phyloP scores from a whole-genome alignment of 2,888 invertebrate species.

The Panzeria rudis region DNA sequence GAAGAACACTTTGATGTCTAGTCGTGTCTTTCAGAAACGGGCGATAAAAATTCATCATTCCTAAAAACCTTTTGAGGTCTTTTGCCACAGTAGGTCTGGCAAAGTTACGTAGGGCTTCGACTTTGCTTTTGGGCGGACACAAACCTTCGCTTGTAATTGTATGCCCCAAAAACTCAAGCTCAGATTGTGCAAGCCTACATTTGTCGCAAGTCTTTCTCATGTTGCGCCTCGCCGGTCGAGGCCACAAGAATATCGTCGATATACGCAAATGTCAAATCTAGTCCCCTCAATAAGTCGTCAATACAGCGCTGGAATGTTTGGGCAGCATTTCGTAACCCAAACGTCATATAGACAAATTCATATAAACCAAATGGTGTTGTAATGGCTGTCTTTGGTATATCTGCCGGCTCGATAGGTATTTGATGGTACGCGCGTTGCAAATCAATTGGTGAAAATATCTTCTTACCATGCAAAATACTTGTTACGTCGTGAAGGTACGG shows the following conservation, averaged over 20 bases:
- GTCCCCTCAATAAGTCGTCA: conserved; percentile 9
- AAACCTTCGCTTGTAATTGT: too few relatives aligned
- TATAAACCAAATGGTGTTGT: too few relatives aligned
- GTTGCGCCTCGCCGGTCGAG: conserved; percentile 2
- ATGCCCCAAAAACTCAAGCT: conserved; percentile 32
- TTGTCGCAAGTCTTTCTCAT: conserved; percentile 16
- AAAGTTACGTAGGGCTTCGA: too few relatives aligned
- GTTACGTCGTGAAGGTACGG: conserved; percentile 22
- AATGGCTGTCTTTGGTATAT: not conserved
- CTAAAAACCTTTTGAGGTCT: too few relatives aligned
- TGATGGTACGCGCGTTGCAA: conserved; percentile 31
- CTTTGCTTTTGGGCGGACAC: too few relatives aligned
- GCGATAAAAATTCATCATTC: too few relatives aligned
- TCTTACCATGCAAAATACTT: not conserved
- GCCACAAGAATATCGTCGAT: conserved; percentile 33
- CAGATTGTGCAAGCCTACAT: conserved; percentile 19
- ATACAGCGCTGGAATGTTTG: conserved; percentile 55
- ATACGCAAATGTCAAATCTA: too few relatives aligned
- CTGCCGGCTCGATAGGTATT: conserved; percentile 74
- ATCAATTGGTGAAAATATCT: conserved; percentile 2
- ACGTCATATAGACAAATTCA: too few relatives aligned
- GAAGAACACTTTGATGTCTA: too few relatives aligned
- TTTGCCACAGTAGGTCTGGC: too few relatives aligned
- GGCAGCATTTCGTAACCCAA: too few relatives aligned
- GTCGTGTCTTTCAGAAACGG: too few relatives aligned